Base-by-base conservation (phyloP, 2,797 vertebrate species). In the Sebastes miniatus region DNA sequence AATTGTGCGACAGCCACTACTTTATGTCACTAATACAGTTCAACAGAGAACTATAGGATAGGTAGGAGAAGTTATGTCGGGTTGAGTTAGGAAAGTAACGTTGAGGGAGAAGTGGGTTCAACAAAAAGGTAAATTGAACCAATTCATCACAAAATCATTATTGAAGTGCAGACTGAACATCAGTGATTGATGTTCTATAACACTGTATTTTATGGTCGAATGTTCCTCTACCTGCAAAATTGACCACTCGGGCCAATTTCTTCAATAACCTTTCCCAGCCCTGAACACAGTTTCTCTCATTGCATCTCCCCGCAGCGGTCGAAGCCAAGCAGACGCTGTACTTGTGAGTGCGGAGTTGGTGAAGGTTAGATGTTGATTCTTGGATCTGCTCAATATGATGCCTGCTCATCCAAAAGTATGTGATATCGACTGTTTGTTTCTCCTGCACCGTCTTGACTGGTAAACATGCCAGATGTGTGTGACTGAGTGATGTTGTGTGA, bases 341-440 rank as follows among this genome's bases (percentile, higher is more conserved):
- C 68, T 71, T 39, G 64, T 68, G 57, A 61, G 39, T 31, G 73
- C 22, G 9, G 72, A 50, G 67, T n/a, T 34, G 57, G 10, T 27
- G 69, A 87, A 79, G 76, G 83, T 69, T 81, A 43, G 71, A 74
- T 69, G 87, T 76, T 85, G 76, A 86, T 77, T 81, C 67, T 10
- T 65, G 80, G 76, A 73, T 70, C 52, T 64, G 73, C 74, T 86
- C 71, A 4, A 77, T 86, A 76, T 77, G 77, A 86, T 25, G 75
- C 66, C 73, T 62, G 79, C 84, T 83, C 79, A 78, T 81, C 83
- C 74, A 73, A 58, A 84, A 75, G 69, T 71, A 62, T 76, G 71
- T 52, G 63, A 59, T 85, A 90, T 87, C 0, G 84, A 87, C 76
- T 75, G 77, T 56, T 74, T 89, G 81, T 72, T 83, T 52, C 79